Base-by-base conservation (phyloP, 1,140 invertebrate genomes). In the Bombus impatiens region DNA sequence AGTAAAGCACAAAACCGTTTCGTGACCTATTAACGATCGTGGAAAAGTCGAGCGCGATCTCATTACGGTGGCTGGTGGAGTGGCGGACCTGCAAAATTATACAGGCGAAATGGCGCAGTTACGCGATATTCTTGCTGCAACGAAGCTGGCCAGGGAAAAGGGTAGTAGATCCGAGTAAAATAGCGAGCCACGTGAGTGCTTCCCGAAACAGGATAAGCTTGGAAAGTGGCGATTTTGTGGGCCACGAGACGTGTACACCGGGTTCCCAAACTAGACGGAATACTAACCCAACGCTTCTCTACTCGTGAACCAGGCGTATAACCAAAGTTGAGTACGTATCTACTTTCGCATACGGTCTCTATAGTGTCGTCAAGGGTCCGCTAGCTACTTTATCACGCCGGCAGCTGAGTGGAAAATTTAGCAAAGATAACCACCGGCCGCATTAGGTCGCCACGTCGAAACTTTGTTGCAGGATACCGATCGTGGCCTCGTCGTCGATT, bases 191-290 rank as follows among this genome's bases (percentile, higher is more conserved):
- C 82, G 72, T 37, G 85, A 88, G 86, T 85, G 87, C 90, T 91
- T 85, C 71, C 53, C 62, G 70, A 57, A 74, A 42, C 42, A 62
- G 87, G 88, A 92, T 91, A 91, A 92, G 88, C 90, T 70, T 71
- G 88, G 91, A 87, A 86, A 91, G 87, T 72, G 89, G 75, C 90
- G 88, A 92, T 91, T 92, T 92, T 70, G 87, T 89, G 87, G 86
- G 67, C 40, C 57, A 59, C 42, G 28, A 44, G 32, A 77, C 72
- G 65, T 87, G 77, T 87, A 84, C 37, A 79, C 72, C 74, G 70
- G 44, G 68, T 47, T 75, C 13, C 59, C 53, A 77, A 74, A 74
- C 35, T 42, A 72, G 53, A 40, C 32, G 53, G 59, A 77, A 77
- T 62, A 59, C 81, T 84, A 77, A 75, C 70, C 67, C 57, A 59